Conservation (phyloP, 1,140 invertebrate species). For the Octopus sinensis region DNA sequence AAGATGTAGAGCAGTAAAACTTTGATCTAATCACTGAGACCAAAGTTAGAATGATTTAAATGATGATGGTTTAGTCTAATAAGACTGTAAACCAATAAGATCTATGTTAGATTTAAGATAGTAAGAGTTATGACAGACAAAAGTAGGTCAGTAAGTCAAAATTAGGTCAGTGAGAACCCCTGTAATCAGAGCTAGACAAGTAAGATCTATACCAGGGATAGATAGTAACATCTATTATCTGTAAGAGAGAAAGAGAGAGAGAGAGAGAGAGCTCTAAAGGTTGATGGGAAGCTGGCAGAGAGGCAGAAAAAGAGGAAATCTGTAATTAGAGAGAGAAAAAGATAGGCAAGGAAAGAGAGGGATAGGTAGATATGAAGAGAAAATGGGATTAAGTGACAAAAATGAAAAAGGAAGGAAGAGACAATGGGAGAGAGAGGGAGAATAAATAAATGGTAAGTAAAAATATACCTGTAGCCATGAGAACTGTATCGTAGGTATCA, state of each 20-base stretch:
- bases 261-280: neutral
- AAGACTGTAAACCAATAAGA: no score
- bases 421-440: neutral
- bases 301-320: neutral
- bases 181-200: no score
- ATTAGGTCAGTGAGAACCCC: no score
- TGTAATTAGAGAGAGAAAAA: neutral
- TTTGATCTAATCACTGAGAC: no score
- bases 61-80: no score
- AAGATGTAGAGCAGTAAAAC: no score
- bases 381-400: neutral
- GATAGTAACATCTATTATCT: no score
- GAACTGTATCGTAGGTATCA: slow-evolving; percentile 69
- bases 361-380: neutral
- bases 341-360: neutral
- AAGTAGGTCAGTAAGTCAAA: no score
- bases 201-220: no score
- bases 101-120: no score
- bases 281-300: neutral
- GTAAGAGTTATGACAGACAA: no score
- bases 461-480: slow-evolving; percentile 73
- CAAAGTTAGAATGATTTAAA: no score
- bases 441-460: neutral
- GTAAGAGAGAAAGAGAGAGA: neutral
- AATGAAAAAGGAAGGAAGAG: neutral